Conservation (phyloP, 1,140 invertebrate species). For the Drosophila pruinosa region DNA sequence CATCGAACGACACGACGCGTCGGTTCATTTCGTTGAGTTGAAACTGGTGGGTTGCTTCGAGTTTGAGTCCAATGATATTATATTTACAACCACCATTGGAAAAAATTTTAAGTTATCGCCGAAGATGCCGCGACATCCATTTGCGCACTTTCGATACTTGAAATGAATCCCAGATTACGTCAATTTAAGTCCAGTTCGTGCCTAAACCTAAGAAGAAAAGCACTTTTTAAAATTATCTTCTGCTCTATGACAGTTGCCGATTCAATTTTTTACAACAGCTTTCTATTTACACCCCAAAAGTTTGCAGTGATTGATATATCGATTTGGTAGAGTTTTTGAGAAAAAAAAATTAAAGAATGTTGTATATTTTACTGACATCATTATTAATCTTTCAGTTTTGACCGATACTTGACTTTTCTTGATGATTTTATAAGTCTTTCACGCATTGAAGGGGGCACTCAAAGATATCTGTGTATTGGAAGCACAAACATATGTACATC, state of each 20-base stretch:
- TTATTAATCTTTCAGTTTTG: no score
- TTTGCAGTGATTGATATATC: neutral
- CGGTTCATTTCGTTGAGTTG: conserved; percentile 27
- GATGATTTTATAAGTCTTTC: no score
- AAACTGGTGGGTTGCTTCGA: conserved; percentile 34
- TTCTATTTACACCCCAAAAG: neutral
- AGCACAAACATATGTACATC: no score
- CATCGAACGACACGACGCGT: conserved; percentile 46
- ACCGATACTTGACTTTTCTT: no score
- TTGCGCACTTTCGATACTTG: neutral
- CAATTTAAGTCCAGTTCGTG: neutral
- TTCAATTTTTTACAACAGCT: neutral
- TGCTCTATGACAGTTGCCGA: neutral
- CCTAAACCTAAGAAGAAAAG: neutral
- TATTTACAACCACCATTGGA: conserved; percentile 45
- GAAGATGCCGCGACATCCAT: neutral
- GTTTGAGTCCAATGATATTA: conserved; percentile 24
- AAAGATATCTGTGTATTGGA: no score
- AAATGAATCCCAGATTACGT: neutral
- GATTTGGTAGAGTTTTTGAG: neutral
- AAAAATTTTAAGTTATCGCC: conserved; percentile 35
- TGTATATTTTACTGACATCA: no score
- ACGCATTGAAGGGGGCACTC: no score
- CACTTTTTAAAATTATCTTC: neutral
- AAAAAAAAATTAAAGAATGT: no score